Evolutionary conservation across 2,113 vertebrate genomes (phyloP).

Genomic region (Zapornia atra): DNA sequence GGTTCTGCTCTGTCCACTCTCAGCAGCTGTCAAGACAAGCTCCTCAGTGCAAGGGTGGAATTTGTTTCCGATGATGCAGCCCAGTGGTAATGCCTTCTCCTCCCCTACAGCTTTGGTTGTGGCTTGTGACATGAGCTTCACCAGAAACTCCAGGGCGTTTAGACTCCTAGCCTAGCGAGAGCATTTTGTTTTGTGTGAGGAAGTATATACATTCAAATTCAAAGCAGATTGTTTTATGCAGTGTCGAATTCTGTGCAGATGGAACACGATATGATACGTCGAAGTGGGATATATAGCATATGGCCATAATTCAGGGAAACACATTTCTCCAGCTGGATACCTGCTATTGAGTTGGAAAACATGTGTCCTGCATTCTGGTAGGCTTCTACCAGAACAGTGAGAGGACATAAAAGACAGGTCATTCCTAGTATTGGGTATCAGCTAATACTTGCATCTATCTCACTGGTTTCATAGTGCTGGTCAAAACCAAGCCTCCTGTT

Average conservation of each 20-base stretch:
- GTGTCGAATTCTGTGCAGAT: slow-evolving; percentile 54
- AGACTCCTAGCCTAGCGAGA: background rate
- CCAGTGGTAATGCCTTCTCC: background rate
- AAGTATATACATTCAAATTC: slow-evolving; percentile 33
- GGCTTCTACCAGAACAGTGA: slow-evolving; percentile 27
- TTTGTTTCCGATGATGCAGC: background rate
- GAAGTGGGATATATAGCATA: slow-evolving; percentile 43
- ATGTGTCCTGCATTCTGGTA: slow-evolving; percentile 57
- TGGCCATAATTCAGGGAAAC: slow-evolving; percentile 67
- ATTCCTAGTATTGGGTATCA: slow-evolving; percentile 24
- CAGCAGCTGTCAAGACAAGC: background rate
- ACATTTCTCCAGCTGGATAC: slow-evolving; percentile 61
- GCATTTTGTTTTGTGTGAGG: background rate
- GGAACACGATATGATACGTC: slow-evolving; percentile 58
- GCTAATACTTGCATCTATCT: slow-evolving; percentile 13
- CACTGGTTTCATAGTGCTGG: background rate
- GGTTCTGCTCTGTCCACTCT: background rate
- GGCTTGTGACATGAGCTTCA: background rate
- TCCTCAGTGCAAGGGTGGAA: background rate
- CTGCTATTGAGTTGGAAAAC: slow-evolving; percentile 63
- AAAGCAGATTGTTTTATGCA: slow-evolving; percentile 62
- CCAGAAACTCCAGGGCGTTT: background rate
- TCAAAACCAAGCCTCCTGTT: slow-evolving; percentile 23
- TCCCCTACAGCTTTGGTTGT: background rate
- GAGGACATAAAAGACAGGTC: slow-evolving; percentile 10